Evolutionary conservation across 1,140 invertebrate genomes (phyloP).

Genomic region (Anoplolepis gracilipes): DNA sequence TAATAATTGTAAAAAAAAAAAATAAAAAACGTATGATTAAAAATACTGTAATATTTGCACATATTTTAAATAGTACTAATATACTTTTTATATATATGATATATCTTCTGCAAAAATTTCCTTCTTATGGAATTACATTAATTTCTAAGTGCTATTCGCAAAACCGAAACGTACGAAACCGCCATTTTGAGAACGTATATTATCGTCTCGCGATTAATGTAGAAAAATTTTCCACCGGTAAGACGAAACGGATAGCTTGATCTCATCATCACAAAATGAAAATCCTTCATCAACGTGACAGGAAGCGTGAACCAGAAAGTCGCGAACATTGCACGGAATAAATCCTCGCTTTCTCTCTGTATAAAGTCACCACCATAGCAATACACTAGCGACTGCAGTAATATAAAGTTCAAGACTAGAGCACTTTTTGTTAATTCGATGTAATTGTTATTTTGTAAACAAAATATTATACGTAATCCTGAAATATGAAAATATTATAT

Average conservation of each 20-base stretch:
- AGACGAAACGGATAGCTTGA: constrained; percentile 62
- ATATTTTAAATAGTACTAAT: neutral
- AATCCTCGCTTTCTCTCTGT: constrained; percentile 43
- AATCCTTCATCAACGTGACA: constrained; percentile 61
- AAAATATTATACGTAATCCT: constrained; percentile 72
- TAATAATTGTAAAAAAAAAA: neutral
- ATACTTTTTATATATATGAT: constrained; percentile 6
- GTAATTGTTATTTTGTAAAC: constrained; percentile 42
- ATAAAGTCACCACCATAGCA: constrained; percentile 74
- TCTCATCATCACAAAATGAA: constrained; percentile 72
- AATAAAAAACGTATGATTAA: neutral
- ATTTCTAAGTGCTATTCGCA: constrained; percentile 54
- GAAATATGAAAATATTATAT: constrained; percentile 21
- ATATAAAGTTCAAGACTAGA: constrained; percentile 56
- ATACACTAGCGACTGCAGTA: constrained; percentile 70
- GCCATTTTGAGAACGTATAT: constrained; percentile 69
- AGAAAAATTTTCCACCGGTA: constrained; percentile 69
- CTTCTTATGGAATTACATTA: neutral
- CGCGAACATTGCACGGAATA: constrained; percentile 63
- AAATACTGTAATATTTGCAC: constrained; percentile 18
- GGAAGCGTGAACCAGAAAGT: constrained; percentile 72
- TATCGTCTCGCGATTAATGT: constrained; percentile 69
- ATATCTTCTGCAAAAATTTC: neutral
- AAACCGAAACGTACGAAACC: constrained; percentile 73
- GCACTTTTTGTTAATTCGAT: constrained; percentile 34